phyloP scores from a whole-genome alignment of 2,797 vertebrate genomes.

The Tolypeutes matacus region DNA sequence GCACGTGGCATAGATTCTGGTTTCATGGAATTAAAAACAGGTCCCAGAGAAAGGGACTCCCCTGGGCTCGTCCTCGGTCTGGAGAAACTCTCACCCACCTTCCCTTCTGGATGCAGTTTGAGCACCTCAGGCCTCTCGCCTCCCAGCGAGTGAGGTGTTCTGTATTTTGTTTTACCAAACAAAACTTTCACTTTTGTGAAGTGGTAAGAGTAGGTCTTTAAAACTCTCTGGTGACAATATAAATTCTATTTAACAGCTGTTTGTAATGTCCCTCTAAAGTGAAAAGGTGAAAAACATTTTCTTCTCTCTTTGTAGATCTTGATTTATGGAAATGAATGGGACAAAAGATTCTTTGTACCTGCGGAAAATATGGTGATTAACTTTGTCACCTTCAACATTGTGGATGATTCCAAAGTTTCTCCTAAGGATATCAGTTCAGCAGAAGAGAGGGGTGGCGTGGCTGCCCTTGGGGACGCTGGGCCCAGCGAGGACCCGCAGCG shows the following conservation, averaged over 20 bases:
- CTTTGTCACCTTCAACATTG: conserved; percentile 80
- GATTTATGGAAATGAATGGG: conserved; percentile 85
- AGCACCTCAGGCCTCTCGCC: neutral
- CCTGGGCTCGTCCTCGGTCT: neutral
- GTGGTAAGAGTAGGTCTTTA: conserved; percentile 33
- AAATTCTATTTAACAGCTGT: conserved; percentile 36
- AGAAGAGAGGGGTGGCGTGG: neutral
- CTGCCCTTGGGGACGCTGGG: neutral
- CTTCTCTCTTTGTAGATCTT: conserved; percentile 85
- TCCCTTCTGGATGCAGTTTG: neutral
- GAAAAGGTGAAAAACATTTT: conserved; percentile 65
- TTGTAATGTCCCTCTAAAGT: conserved; percentile 42
- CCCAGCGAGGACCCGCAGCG: neutral
- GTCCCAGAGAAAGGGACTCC: neutral
- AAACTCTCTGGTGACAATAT: neutral
- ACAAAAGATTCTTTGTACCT: conserved; percentile 84
- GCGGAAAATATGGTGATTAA: conserved; percentile 86
- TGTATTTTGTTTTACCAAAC: neutral
- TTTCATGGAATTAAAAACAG: conserved; percentile 22
- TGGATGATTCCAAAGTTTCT: conserved; percentile 80
- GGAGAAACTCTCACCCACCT: neutral
- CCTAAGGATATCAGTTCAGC: neutral
- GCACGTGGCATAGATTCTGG: neutral
- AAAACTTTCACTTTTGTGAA: neutral
- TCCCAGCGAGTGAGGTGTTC: neutral